Evolutionary conservation across 2,113 vertebrate genomes (phyloP).

Genomic region (Excalfactoria chinensis): DNA sequence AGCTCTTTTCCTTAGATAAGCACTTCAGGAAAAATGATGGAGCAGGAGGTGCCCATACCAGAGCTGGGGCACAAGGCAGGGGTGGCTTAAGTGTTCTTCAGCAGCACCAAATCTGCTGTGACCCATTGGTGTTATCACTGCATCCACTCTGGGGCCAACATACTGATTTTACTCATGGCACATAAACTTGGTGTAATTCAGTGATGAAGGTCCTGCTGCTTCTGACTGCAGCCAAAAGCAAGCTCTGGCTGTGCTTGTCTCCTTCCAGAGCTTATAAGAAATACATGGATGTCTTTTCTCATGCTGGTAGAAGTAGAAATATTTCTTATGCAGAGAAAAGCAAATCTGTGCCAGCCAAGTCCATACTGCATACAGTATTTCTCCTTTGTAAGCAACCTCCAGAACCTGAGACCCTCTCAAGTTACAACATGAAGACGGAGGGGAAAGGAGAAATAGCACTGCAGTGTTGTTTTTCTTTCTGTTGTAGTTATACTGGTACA

Average conservation of each 20-base stretch:
- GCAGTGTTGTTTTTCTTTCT: background rate
- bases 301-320: background rate
- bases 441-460: background rate
- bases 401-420: background rate
- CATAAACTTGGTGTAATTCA: background rate
- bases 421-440: background rate
- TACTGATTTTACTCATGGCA: background rate
- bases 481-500: background rate
- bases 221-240: background rate
- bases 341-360: background rate
- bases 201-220: background rate
- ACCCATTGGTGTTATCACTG: background rate
- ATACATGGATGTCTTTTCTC: background rate
- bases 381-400: background rate
- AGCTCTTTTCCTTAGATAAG: background rate
- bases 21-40: background rate
- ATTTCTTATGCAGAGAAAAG: background rate
- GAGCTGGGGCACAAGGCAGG: background rate
- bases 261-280: background rate
- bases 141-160: background rate
- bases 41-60: background rate
- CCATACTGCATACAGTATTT: accelerated
- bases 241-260: background rate
- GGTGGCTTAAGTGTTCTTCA: background rate
- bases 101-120: background rate